These are phyloP conservation scores for Lepilemur ruficaudatus DNA, from an alignment of 2,797 vertebrate species.

Conservation along the genomic window DNA sequence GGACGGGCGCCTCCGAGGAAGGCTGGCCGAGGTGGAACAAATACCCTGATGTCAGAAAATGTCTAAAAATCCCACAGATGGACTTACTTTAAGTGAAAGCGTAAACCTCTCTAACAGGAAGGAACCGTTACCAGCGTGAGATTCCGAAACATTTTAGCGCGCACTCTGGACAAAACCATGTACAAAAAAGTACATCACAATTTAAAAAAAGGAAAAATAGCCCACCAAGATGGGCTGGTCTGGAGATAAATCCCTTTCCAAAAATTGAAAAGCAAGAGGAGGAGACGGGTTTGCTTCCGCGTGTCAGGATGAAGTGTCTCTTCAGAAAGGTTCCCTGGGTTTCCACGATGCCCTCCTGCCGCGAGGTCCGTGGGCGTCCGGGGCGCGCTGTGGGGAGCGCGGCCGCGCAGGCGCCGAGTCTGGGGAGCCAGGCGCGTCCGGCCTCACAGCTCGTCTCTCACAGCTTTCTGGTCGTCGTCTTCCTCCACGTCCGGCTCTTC, in stretches of 20 bases:
- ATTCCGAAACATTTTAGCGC: conserved; percentile 52
- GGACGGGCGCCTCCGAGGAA: conserved; percentile 44
- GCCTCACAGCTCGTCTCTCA: conserved; percentile 93
- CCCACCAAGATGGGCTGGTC: conserved; percentile 41
- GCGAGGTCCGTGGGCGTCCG: conserved; percentile 75
- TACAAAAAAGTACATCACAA: conserved; percentile 83
- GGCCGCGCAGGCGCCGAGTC: conserved; percentile 55
- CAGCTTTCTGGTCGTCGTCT: conserved; percentile 85
- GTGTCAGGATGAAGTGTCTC: conserved; percentile 74
- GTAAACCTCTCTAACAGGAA: conserved; percentile 56
- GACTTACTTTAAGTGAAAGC: background rate
- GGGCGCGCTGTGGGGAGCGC: conserved; percentile 71
- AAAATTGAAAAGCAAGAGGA: conserved; percentile 69
- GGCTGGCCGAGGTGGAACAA: background rate
- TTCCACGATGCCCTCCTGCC: conserved; percentile 74
- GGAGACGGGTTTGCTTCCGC: conserved; percentile 67
- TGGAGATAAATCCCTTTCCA: conserved; percentile 72
- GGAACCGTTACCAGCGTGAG: conserved; percentile 71
- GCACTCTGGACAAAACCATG: conserved; percentile 75
- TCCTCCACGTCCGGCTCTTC: conserved; percentile 91
- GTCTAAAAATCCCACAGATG: conserved; percentile 41
- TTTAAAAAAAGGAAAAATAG: background rate
- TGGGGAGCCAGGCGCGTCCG: conserved; percentile 75
- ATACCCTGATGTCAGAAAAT: conserved; percentile 9
- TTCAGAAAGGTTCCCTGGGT: conserved; percentile 82